Evolutionary conservation across 2,113 vertebrate genomes (phyloP).

Genomic region (Indicator maculatus): DNA sequence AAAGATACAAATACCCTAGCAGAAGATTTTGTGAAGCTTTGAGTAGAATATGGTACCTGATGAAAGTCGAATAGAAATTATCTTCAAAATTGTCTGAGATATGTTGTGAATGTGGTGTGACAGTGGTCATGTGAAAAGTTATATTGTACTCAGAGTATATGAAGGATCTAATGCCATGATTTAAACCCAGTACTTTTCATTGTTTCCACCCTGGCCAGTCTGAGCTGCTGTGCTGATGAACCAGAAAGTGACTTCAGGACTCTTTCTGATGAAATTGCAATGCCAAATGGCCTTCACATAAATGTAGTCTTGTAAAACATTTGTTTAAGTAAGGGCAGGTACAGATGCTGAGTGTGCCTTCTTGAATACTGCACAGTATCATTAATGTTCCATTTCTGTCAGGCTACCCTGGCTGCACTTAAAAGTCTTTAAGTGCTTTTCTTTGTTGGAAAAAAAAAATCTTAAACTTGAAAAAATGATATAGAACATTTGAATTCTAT

Average conservation of each 20-base stretch:
- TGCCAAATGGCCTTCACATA: neutral
- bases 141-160: neutral
- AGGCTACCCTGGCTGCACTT: neutral
- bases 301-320: neutral
- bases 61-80: neutral
- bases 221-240: neutral
- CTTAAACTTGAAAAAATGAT: neutral
- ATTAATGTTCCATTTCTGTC: neutral
- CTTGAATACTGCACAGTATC: neutral
- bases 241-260: neutral
- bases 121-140: slow-evolving; percentile 5
- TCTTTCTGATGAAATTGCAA: neutral
- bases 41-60: neutral
- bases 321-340: neutral
- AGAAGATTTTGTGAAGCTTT: neutral
- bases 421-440: neutral
- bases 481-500: neutral
- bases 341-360: neutral
- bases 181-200: neutral
- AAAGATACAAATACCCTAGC: neutral
- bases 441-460: neutral
- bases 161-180: neutral
- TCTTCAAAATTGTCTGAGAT: neutral
- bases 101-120: neutral
- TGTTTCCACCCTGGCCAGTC: neutral